Evolutionary conservation across 2,888 invertebrate genomes (phyloP).

Genomic region (Caenorhabditis sp.): DNA sequence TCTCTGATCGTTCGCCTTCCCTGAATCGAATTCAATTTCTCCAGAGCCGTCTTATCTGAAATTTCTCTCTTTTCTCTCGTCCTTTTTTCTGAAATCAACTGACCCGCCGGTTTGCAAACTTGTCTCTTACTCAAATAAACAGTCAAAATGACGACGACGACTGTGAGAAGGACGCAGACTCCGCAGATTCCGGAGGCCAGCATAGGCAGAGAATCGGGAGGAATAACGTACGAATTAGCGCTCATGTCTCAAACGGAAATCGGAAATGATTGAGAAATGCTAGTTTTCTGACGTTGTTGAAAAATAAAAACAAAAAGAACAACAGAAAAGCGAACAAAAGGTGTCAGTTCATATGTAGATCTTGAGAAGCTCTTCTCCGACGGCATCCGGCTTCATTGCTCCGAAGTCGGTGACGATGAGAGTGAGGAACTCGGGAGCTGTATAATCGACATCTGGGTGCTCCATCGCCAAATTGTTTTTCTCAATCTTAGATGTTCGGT

Average conservation of each 20-base stretch:
- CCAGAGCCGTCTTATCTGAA: conserved; percentile 19
- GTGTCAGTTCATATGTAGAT: conserved; percentile 84
- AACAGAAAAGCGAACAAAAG: not conserved
- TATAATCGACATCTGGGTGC: conserved; percentile 88
- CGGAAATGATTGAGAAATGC: conserved; percentile 7
- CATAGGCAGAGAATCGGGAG: conserved; percentile 1
- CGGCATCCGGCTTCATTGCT: conserved; percentile 94
- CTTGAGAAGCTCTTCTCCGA: conserved; percentile 96
- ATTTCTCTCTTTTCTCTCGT: not conserved
- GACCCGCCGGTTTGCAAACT: conserved; percentile 30
- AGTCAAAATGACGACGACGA: conserved; percentile 1
- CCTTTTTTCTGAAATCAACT: not conserved
- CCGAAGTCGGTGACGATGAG: conserved; percentile 95
- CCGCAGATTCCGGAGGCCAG: conserved; percentile 13
- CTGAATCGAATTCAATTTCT: conserved; percentile 17
- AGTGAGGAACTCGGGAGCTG: conserved; percentile 85
- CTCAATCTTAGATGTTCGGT: conserved; percentile 79
- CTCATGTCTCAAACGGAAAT: conserved; percentile 5
- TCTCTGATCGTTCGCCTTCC: not conserved
- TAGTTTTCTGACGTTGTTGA: not conserved
- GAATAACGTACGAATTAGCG: conserved; percentile 9
- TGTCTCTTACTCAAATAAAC: conserved; percentile 2
- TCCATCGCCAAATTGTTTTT: conserved; percentile 64
- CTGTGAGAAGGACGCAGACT: not conserved
- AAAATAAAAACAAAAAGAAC: conserved; percentile 19